phyloP scores from a whole-genome alignment of 2,888 invertebrate genomes.

The Acleris sparsana region DNA sequence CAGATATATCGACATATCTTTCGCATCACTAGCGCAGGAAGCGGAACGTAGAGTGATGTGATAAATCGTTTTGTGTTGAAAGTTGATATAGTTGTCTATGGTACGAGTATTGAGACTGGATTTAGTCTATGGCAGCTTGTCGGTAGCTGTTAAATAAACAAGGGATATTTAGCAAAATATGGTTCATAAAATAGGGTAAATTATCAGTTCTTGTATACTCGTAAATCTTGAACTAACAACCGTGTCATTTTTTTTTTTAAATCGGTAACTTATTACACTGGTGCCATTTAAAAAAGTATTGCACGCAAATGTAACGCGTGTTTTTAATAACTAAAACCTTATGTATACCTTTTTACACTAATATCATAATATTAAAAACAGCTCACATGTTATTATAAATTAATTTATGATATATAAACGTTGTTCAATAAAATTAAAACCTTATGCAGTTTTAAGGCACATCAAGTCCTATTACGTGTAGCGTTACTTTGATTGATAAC shows the following conservation, averaged over 20 bases:
- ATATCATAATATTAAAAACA: background rate
- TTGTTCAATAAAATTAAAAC: conserved; percentile 6
- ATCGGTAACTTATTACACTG: no score
- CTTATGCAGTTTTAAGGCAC: conserved; percentile 13
- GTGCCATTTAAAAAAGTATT: no score
- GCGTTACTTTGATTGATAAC: conserved; percentile 45
- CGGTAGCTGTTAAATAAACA: no score
- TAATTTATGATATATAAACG: background rate
- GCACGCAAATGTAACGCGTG: no score
- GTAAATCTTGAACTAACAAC: no score
- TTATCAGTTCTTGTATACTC: no score
- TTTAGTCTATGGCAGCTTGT: background rate
- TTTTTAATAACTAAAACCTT: no score
- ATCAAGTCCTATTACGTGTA: conserved; percentile 13
- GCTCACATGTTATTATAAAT: background rate
- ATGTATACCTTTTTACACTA: background rate
- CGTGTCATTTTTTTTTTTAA: no score
- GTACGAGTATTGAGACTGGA: conserved; percentile 7
- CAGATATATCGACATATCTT: conserved; percentile 19
- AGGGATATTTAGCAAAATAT: no score
- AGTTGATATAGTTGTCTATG: conserved; percentile 20
- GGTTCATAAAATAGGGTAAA: no score
- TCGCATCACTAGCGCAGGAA: conserved; percentile 33
- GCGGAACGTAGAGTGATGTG: conserved; percentile 33
- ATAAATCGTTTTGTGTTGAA: conserved; percentile 33